Percentiles rank a stretch among this genome's conserved stretches.
These are phyloP conservation scores for Salpingus planirostris DNA, from an alignment of 2,888 invertebrate species.

Conservation along the genomic window DNA sequence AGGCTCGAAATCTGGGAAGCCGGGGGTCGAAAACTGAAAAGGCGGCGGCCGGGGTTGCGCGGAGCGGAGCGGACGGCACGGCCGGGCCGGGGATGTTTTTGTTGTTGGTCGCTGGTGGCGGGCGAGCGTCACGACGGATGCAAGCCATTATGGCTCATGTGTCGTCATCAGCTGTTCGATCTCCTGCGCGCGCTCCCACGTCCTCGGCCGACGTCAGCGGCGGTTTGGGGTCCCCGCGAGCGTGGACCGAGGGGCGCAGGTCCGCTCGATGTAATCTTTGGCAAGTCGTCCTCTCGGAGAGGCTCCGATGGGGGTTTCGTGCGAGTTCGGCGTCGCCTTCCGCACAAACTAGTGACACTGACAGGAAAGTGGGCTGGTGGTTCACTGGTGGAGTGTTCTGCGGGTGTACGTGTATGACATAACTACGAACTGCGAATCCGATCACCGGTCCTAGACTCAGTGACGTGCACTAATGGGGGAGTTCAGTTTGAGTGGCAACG, in stretches of 20 bases:
- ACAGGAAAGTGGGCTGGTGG: conserved; percentile 36
- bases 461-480: conserved; percentile 42
- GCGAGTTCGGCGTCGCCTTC: conserved; percentile 22
- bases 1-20: too few relatives aligned
- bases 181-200: conserved; percentile 24
- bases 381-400: conserved; percentile 36
- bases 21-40: too few relatives aligned
- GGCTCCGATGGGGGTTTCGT: conserved; percentile 21
- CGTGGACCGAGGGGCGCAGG: conserved; percentile 19
- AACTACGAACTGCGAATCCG: conserved; percentile 24
- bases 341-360: conserved; percentile 31
- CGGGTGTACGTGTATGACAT: conserved; percentile 34
- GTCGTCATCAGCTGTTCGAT: conserved; percentile 36
- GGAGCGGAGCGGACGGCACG: neutral
- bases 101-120: conserved; percentile 4
- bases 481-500: conserved; percentile 42
- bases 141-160: conserved; percentile 17
- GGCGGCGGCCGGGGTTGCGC: too few relatives aligned
- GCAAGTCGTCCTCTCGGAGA: conserved; percentile 23
- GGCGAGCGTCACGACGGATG: conserved; percentile 11
- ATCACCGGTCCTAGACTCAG: conserved; percentile 29
- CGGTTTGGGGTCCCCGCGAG: conserved; percentile 6
- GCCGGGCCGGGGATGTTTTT: conserved; percentile 2
- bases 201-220: conserved; percentile 12
- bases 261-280: conserved; percentile 26